These are phyloP conservation scores for Caenorhabditis sp. DNA, from an alignment of 2,888 invertebrate species.

Conservation along the genomic window DNA sequence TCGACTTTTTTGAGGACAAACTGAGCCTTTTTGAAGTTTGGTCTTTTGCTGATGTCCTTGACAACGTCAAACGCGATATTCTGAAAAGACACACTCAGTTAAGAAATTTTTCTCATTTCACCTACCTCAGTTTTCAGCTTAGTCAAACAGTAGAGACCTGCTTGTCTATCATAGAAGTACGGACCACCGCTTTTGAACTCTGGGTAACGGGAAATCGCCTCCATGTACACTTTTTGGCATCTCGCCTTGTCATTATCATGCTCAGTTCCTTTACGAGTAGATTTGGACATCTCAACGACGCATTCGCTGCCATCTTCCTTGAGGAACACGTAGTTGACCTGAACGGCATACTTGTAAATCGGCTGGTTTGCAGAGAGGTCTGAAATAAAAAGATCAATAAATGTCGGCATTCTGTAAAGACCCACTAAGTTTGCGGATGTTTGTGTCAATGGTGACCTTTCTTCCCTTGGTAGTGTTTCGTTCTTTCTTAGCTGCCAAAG, in stretches of 20 bases:
- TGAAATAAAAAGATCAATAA: background rate
- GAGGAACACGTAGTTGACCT: conserved; percentile 29
- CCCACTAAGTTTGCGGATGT: conserved; percentile 39
- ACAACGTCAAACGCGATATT: conserved; percentile 24
- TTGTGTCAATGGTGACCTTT: conserved; percentile 27
- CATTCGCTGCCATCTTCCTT: conserved; percentile 25
- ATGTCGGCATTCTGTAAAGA: too few relatives aligned
- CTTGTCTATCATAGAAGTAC: conserved; percentile 51
- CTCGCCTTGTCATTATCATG: conserved; percentile 41
- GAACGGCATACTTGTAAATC: conserved; percentile 44
- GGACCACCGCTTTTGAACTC: conserved; percentile 31
- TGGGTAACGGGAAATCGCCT: conserved; percentile 17
- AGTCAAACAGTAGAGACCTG: conserved; percentile 26
- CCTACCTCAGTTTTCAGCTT: conserved; percentile 20
- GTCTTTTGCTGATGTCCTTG: conserved; percentile 21
- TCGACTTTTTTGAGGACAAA: conserved; percentile 47
- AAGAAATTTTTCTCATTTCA: too few relatives aligned
- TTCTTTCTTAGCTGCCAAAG: conserved; percentile 14
- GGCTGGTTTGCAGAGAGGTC: conserved; percentile 35
- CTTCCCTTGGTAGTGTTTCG: conserved; percentile 26
- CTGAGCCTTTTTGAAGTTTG: conserved; percentile 39
- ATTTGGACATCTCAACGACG: conserved; percentile 38
- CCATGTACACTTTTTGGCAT: conserved; percentile 40
- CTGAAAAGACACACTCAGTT: too few relatives aligned
- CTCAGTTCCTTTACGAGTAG: conserved; percentile 30